Conservation (phyloP, 2,888 invertebrate genomes). For the Monoplex corrugatus region DNA sequence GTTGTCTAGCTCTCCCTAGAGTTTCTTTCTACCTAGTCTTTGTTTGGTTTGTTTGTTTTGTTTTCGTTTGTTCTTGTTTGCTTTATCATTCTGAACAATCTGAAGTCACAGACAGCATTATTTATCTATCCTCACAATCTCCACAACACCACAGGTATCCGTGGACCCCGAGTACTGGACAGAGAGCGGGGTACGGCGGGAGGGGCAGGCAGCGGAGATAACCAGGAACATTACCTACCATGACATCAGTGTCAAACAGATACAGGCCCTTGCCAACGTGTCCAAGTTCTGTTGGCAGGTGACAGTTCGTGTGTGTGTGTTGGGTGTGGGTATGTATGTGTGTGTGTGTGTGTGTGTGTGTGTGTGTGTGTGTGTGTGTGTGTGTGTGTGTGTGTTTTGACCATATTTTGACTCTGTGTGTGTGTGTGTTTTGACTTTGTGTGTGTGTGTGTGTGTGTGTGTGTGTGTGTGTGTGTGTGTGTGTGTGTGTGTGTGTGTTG, state of each 20-base stretch:
- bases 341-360: no score
- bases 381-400: no score
- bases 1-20: no score
- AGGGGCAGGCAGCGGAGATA: background rate
- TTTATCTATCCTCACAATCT: no score
- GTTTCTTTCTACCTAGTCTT: no score
- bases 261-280: constrained; percentile 62
- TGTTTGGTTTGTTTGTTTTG: background rate
- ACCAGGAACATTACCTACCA: constrained; percentile 41
- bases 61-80: no score
- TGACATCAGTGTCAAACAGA: constrained; percentile 63
- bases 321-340: no score
- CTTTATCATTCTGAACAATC: no score
- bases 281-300: constrained; percentile 71
- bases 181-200: constrained; percentile 25
- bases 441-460: background rate
- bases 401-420: no score
- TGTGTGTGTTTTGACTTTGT: background rate
- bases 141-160: background rate
- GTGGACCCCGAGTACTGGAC: background rate
- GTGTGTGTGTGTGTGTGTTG: background rate
- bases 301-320: constrained; percentile 1
- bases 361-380: no score
- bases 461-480: background rate
- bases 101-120: no score